phyloP scores from a whole-genome alignment of 2,797 vertebrate genomes.

The Dendrocincla fuliginosa region DNA sequence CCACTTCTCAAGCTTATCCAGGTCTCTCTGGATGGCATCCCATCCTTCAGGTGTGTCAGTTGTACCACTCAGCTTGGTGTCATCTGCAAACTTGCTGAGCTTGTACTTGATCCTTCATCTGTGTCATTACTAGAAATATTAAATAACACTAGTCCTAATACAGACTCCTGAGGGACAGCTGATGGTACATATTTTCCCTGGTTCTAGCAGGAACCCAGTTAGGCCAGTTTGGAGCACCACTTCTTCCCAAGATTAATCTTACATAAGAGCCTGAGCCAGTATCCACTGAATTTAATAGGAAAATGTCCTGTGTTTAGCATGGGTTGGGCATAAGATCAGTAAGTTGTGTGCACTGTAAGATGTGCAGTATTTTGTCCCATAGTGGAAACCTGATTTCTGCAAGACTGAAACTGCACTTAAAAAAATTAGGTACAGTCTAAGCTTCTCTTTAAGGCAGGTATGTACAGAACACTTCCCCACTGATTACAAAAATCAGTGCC shows the following conservation, averaged over 20 bases:
- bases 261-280: background rate
- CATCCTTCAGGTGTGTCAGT: background rate
- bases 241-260: background rate
- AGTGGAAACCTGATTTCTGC: background rate
- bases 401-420: conserved; percentile 3
- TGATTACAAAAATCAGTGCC: conserved; percentile 11
- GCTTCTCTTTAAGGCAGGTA: conserved; percentile 63
- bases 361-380: background rate
- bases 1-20: accelerated
- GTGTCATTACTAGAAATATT: background rate
- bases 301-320: background rate
- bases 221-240: background rate
- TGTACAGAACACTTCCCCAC: background rate
- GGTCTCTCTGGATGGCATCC: background rate
- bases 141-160: background rate
- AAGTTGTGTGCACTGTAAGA: background rate
- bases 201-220: background rate
- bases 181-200: background rate
- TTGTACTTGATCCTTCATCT: background rate
- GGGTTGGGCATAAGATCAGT: background rate
- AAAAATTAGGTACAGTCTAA: background rate
- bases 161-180: background rate
- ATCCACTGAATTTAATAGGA: background rate
- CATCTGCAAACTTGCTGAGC: background rate
- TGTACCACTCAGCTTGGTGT: background rate